Percentiles rank a stretch among this genome's conserved stretches.
Conservation (phyloP, 2,113 vertebrate genomes). For the Phaethornis superciliosus region DNA sequence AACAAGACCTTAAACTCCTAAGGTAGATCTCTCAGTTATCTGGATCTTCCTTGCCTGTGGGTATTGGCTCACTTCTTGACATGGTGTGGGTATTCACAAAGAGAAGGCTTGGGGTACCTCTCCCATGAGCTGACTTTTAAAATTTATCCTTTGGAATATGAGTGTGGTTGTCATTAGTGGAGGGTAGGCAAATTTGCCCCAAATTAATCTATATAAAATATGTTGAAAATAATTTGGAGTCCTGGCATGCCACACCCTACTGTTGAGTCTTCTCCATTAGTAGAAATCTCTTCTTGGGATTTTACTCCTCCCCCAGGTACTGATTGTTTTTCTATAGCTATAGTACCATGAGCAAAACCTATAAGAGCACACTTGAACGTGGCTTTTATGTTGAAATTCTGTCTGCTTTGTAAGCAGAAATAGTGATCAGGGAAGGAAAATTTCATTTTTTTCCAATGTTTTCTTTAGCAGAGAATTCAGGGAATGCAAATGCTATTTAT, state of each 20-base stretch:
- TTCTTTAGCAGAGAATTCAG: background rate
- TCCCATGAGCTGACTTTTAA: background rate
- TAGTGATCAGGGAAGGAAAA: background rate
- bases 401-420: background rate
- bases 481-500: background rate
- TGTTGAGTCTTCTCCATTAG: background rate
- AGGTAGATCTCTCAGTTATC: background rate
- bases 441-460: background rate
- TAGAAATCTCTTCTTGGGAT: background rate
- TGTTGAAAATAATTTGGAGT: background rate
- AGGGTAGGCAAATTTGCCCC: background rate
- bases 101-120: background rate
- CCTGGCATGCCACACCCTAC: background rate
- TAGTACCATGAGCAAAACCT: background rate
- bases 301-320: background rate
- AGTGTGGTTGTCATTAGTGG: background rate
- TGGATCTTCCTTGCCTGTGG: background rate
- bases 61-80: background rate
- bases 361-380: background rate
- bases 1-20: background rate
- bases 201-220: background rate
- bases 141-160: background rate
- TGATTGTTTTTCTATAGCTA: background rate
- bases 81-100: background rate
- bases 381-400: background rate